Evolutionary conservation across 2,113 vertebrate species (phyloP).

Genomic region (Falcunculus frontatus): DNA sequence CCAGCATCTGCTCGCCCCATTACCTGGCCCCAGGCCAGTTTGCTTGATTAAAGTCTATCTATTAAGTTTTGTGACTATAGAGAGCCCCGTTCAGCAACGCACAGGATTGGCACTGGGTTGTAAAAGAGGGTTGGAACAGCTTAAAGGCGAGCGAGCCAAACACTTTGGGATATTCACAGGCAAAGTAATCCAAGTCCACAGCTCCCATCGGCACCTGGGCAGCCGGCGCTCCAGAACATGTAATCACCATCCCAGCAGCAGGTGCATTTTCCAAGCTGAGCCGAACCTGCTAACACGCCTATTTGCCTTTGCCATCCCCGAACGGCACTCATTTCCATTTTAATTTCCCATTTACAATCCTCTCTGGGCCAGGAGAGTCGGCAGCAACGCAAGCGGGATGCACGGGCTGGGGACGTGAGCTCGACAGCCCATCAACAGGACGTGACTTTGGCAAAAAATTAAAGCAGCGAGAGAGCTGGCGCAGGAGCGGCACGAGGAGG

Average conservation of each 20-base stretch:
- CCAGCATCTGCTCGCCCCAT: constrained; percentile 39
- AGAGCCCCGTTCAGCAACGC: background rate
- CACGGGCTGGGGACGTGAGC: constrained; percentile 7
- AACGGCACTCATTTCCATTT: constrained; percentile 18
- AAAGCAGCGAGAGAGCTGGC: constrained; percentile 1
- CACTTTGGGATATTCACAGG: constrained; percentile 41
- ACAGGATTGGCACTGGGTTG: constrained; percentile 10
- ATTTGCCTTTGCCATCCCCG: background rate
- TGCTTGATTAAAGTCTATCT: constrained; percentile 47
- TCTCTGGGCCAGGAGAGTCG: background rate
- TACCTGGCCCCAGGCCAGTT: constrained; percentile 12
- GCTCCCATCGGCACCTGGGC: constrained; percentile 52
- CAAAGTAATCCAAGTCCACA: constrained; percentile 38
- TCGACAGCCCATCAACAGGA: constrained; percentile 36
- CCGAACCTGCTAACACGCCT: background rate
- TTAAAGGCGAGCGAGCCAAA: constrained; percentile 41
- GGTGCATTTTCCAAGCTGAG: constrained; percentile 41
- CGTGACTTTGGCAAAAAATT: constrained; percentile 28
- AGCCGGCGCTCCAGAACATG: background rate
- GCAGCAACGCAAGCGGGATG: background rate
- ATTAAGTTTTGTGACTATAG: constrained; percentile 18
- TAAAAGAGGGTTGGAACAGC: constrained; percentile 40
- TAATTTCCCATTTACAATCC: constrained; percentile 37
- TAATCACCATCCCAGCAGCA: constrained; percentile 35
- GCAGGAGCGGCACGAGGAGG: background rate